Conservation (phyloP, 2,797 vertebrate species). For the Kryptolebias ocellatus region DNA sequence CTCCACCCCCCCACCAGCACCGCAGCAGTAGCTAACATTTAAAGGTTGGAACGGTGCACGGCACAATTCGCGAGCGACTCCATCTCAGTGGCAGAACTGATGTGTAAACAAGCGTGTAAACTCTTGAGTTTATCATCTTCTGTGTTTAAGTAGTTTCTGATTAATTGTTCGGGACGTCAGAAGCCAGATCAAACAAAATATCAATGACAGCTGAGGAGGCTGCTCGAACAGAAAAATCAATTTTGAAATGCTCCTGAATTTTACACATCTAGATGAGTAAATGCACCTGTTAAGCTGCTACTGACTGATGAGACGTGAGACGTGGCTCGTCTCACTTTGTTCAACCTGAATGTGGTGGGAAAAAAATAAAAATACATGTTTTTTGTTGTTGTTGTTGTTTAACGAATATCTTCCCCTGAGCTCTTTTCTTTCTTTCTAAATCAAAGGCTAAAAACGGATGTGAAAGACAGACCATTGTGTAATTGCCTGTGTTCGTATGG, state of each 20-base stretch:
- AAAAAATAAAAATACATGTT: background rate
- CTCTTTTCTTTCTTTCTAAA: background rate
- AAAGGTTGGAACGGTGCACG: slow-evolving; percentile 54
- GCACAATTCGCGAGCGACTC: slow-evolving; percentile 29
- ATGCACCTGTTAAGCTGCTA: background rate
- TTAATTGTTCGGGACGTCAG: slow-evolving; percentile 8
- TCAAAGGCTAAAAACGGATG: no score
- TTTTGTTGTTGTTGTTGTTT: background rate
- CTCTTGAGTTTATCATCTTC: slow-evolving; percentile 11
- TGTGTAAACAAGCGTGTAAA: slow-evolving; percentile 27
- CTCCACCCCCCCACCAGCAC: slow-evolving; percentile 54
- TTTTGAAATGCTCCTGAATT: slow-evolving; percentile 20
- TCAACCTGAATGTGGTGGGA: slow-evolving; percentile 13
- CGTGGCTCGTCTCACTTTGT: background rate
- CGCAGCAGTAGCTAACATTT: slow-evolving; percentile 62
- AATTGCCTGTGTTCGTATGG: no score
- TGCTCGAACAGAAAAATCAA: slow-evolving; percentile 4
- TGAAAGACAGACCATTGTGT: no score
- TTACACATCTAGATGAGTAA: slow-evolving; percentile 1
- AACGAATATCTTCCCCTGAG: background rate
- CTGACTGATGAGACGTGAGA: slow-evolving; percentile 22
- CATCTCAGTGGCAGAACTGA: slow-evolving; percentile 20
- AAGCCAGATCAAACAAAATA: slow-evolving; percentile 14
- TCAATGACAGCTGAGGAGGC: slow-evolving; percentile 4
- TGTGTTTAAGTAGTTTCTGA: background rate